Conservation (phyloP, 1,140 invertebrate species). For the Antheraea pernyi region DNA sequence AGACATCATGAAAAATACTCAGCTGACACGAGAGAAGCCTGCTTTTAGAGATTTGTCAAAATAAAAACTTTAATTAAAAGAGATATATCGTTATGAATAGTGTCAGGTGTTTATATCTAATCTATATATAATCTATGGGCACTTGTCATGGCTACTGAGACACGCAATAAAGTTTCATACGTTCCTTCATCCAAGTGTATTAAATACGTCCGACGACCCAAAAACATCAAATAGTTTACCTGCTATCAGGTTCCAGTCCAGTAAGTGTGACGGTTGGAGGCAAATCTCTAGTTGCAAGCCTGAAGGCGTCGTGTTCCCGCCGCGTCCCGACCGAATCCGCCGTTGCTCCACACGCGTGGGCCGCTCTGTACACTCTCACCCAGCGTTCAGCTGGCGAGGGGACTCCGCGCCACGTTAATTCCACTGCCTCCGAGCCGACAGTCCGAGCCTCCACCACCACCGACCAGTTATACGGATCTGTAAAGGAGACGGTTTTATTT, state of each 20-base stretch:
- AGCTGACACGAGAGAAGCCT: no score
- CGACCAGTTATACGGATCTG: constrained; percentile 90
- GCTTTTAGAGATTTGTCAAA: no score
- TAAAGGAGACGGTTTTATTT: constrained; percentile 18
- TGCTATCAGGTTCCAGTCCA: constrained; percentile 87
- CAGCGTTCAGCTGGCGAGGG: constrained; percentile 93
- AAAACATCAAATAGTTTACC: no score
- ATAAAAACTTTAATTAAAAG: no score
- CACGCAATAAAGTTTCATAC: no score
- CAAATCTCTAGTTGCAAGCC: constrained; percentile 89
- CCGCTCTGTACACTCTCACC: constrained; percentile 92
- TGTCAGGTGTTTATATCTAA: no score
- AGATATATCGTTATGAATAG: no score
- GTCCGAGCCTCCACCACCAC: constrained; percentile 86
- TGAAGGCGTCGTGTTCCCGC: constrained; percentile 89
- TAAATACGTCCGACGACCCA: no score
- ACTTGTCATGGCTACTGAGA: no score
- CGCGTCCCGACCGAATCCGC: constrained; percentile 78
- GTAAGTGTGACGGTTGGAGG: constrained; percentile 80
- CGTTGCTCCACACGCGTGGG: constrained; percentile 84
- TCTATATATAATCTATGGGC: no score
- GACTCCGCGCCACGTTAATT: constrained; percentile 90
- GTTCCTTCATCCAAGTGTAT: no score
- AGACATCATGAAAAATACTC: no score
- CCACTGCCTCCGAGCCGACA: constrained; percentile 87